Base-by-base conservation (phyloP, 2,113 vertebrate genomes). In the Campylomormyrus tamandua region DNA sequence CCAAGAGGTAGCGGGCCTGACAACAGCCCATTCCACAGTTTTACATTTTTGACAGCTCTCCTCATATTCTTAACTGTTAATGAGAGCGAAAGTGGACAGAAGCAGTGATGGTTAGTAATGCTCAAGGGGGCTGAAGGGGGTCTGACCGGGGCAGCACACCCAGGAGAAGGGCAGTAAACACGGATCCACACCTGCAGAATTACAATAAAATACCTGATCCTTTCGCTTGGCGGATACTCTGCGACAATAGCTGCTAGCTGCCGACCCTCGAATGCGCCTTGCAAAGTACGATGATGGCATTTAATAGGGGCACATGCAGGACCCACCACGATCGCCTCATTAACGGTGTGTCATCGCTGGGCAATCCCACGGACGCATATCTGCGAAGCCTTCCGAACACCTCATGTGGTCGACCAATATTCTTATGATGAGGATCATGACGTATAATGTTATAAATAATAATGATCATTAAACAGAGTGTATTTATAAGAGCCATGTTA, bases 31-130 rank as follows among this genome's bases (percentile, higher is more conserved):
- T 80, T 80, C 74, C 74, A 17, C 74, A 13, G 62, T 70, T 70
- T 70, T 70, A 80, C 74, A 42, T 80, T 80, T 80, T 42, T 80
- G 31, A 80, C 74, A 80, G 35, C 17, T 42, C 35, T 35, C 74
- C 35, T 80, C 74, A 80, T 80, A 80, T 80, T 70, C 62, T 70
- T 80, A 80, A 80, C 74, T 80, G 31, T 42, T 80, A 80, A 80
- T 80, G 74, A 42, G 74, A 80, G 74, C 35, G 13, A 42, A 42
- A 35, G 74, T 80, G 74, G 74, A 42, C 74, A 80, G 74, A 80
- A 39, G 35, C 35, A 80, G 74, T 2, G 74, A 80, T 42, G 74
- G 13, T 80, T 39, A 19, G 35, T 80, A 39, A 80, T 42, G 6
- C 74, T 42, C 74, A 80, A 80, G 31, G 15, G 35, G 39, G 31